phyloP scores from a whole-genome alignment of 2,797 vertebrate genomes.

The Sebastes iracundus region DNA sequence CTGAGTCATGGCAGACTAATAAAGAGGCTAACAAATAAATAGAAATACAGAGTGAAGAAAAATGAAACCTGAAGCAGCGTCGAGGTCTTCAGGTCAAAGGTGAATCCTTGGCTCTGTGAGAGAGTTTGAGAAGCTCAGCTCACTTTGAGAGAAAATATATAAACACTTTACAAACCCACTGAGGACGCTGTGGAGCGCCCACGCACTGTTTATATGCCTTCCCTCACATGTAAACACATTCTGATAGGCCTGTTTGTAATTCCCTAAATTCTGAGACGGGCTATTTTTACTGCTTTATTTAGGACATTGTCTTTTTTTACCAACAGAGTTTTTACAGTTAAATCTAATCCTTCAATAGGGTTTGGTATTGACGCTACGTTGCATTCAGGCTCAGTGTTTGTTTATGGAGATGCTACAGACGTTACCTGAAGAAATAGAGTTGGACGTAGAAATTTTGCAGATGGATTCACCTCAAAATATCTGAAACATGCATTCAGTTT shows the following conservation, averaged over 20 bases:
- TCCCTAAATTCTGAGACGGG: not conserved
- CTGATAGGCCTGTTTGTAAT: not conserved
- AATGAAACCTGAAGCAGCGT: not conserved
- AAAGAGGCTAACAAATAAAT: not conserved
- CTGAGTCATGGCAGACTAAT: not conserved
- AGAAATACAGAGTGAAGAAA: not conserved
- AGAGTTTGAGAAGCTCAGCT: not conserved
- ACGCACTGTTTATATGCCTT: not conserved
- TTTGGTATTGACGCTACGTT: not conserved
- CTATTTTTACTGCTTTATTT: not conserved
- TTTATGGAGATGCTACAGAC: not conserved
- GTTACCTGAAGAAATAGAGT: not conserved
- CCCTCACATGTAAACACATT: not conserved
- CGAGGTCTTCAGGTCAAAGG: not conserved
- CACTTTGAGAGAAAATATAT: not conserved
- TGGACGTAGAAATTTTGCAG: not conserved
- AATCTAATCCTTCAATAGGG: not conserved
- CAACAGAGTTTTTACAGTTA: not conserved
- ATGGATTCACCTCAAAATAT: not conserved
- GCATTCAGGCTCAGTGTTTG: not conserved
- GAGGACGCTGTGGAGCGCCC: not conserved
- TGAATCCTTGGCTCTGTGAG: not conserved
- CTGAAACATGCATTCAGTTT: not conserved
- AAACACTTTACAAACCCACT: conserved; percentile 3
- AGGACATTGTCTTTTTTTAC: not conserved